Evolutionary conservation across 2,888 invertebrate species (phyloP), one percentile per base, ranked within the genome.

Genomic region (Pilophorus perplexus): DNA sequence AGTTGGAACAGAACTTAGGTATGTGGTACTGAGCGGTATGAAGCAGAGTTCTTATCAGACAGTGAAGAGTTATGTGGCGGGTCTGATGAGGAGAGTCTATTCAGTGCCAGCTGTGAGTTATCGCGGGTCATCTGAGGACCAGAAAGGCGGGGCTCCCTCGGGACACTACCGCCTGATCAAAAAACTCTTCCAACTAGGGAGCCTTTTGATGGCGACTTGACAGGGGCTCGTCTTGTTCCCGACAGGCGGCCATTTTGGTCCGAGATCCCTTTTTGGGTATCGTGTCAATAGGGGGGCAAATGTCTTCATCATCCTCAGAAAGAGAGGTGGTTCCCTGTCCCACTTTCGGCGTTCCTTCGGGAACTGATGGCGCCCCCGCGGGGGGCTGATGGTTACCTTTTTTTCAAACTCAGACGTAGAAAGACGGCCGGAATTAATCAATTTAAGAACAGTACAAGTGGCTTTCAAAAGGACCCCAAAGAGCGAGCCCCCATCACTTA

Each of bases 341-440:
- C 18, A 22, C 44, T 44, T 25, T 25, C 46, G 25, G 22, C 12
- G 12, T 10, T 14, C 44, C 20, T 10, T 3, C 12, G 16, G 12
- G 10, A 25, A 23, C 46, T 46, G 46, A 22, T 22, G 12, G 46
- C 46, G 22, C 46, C n/a, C 4, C 23, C 23, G 46, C 23, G 23
- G 46, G 46, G 2, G n/a, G 16, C 12, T 2, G 20, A 12, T 12
- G 2, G n/a, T 18, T 2, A 22, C 12, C 1, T n/a, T 14, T 3
- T 46, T 46, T 46, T 46, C 25, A 22, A 16, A 23, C 46, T 28
- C 22, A 23, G 55, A 55, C 18, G 55, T 33, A 28, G 12, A 37
- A 55, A 54, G 18, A 54, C 22, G n/a, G 22, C 38, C 37, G 52
- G n/a, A 16, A 55, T 55, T 38, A 22, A 55, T 55, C 55, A 55